These are phyloP conservation scores for Pristis pectinata DNA, from an alignment of 2,797 vertebrate genomes.

Conservation along the genomic window DNA sequence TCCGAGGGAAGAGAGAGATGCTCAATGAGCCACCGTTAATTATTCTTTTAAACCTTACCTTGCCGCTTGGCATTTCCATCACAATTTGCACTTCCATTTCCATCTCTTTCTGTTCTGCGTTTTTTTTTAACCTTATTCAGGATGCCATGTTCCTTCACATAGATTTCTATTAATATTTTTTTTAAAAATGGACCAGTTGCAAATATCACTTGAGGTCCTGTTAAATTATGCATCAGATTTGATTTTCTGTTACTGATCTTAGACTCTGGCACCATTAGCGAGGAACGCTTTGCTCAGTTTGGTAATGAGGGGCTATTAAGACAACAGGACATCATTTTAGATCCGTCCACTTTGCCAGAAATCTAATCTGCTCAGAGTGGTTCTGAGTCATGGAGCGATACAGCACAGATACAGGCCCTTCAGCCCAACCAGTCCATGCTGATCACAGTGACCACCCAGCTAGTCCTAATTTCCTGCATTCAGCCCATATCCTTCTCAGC, in stretches of 20 bases:
- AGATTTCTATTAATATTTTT: not conserved
- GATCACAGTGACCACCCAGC: too few species aligned
- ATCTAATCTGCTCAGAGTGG: not conserved
- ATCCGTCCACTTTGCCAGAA: not conserved
- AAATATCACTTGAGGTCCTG: too few species aligned
- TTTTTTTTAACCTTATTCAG: not conserved
- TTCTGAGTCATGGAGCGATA: not conserved
- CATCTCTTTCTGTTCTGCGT: not conserved
- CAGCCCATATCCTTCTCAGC: too few species aligned
- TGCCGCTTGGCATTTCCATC: not conserved
- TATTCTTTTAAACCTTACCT: not conserved
- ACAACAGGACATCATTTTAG: not conserved
- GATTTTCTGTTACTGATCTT: not conserved
- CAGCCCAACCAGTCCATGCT: too few species aligned
- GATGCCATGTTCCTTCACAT: not conserved
- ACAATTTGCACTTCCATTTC: not conserved
- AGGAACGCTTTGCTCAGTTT: not conserved
- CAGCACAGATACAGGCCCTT: too few species aligned
- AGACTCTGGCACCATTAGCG: not conserved
- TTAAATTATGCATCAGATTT: not conserved
- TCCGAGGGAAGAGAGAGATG: not conserved
- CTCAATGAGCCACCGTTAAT: not conserved
- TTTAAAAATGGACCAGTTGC: not conserved
- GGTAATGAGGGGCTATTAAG: not conserved
- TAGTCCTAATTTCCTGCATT: too few species aligned